Conservation (phyloP, 2,113 vertebrate species). For the Machaerirhynchus nigripectus region DNA sequence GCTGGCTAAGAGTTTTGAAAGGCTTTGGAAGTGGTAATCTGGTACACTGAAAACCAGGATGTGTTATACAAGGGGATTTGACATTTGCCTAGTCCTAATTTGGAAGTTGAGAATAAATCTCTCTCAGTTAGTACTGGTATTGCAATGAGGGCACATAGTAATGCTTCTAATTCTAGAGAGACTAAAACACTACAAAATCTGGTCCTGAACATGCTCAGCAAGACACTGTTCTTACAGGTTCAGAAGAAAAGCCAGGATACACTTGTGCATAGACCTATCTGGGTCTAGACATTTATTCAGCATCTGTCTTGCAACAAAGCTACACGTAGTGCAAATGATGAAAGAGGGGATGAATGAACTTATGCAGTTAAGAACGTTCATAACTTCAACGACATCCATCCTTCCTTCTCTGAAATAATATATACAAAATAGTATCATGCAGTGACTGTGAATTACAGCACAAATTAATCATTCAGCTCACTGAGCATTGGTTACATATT, state of each 20-base stretch:
- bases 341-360: not conserved
- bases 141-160: rapidly evolving
- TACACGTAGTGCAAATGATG: not conserved
- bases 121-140: not conserved
- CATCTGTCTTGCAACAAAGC: not conserved
- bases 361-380: not conserved
- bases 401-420: not conserved
- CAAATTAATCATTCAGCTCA: not conserved
- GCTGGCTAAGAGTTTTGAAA: not conserved
- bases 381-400: not conserved
- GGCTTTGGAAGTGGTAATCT: not conserved
- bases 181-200: not conserved
- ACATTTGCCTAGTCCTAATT: not conserved
- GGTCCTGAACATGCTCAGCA: not conserved
- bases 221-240: not conserved
- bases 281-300: not conserved
- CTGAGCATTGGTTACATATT: not conserved
- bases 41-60: not conserved
- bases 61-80: not conserved
- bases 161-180: not conserved
- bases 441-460: not conserved
- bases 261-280: not conserved
- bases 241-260: not conserved
- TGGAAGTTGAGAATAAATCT: not conserved
- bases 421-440: not conserved